Conservation (phyloP, 2,113 vertebrate genomes). For the Amphilophus citrinellus region DNA sequence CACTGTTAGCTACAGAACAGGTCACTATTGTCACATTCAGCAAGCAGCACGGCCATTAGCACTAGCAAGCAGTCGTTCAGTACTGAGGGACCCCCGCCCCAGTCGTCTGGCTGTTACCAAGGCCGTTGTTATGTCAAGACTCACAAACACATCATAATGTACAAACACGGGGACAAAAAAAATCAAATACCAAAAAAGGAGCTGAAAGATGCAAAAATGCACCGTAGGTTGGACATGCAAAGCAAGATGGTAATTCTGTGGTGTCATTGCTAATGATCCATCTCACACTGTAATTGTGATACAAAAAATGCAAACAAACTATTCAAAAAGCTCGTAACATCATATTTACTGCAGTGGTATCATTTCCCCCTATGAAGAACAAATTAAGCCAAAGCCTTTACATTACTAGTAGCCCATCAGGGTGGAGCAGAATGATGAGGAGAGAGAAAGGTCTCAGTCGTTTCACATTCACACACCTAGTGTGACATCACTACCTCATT, state of each 20-base stretch:
- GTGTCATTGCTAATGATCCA: no score
- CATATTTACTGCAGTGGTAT: background rate
- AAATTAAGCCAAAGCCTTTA: background rate
- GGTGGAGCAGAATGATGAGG: background rate
- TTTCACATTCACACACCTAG: background rate
- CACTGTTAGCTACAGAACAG: no score
- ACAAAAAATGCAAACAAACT: background rate
- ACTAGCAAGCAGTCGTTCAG: no score
- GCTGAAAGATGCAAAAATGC: background rate
- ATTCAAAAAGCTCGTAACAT: background rate
- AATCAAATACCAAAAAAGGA: background rate
- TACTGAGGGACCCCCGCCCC: no score
- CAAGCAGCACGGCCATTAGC: no score
- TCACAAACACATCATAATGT: no score
- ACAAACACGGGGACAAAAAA: background rate
- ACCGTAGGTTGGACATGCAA: background rate
- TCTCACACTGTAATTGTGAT: no score
- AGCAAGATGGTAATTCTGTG: background rate
- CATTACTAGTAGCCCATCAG: background rate
- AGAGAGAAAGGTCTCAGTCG: constrained; percentile 15
- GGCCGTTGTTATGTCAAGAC: no score
- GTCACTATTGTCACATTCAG: no score
- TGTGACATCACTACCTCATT: constrained; percentile 35
- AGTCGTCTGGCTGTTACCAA: no score
- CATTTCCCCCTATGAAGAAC: background rate